Base-by-base conservation (phyloP, 2,797 vertebrate genomes). In the Poecilia wingei region DNA sequence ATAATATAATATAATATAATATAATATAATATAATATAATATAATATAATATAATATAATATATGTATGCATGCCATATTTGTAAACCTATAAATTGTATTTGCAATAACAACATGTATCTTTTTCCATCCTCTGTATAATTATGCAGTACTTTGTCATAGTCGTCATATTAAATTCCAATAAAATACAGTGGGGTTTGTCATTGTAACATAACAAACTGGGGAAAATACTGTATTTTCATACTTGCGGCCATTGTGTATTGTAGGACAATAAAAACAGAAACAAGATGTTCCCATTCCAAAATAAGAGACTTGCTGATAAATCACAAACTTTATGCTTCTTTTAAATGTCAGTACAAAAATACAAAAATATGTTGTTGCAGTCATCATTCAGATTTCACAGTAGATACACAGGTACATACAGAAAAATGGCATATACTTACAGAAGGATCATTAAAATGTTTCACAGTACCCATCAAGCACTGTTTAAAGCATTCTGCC, bases 361-460 rank as follows among this genome's bases (percentile, higher is more conserved):
- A 96, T 96, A 96, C 92, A 96, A 95, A 96, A 96, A 95, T 95
- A 96, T 90, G 89, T 91, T 84, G 91, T 92, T 92, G 91, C 89
- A 94, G 92, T 93, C 88, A 86, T 92, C 91, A 90, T 88, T 91
- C 70, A 91, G 84, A 91, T 90, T 94, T 95, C 93, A 96, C 96
- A 96, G 95, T 95, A 95, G 85, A 90, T 92, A 94, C 90, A 94
- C 84, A 90, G 82, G 85, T 89, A 86, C 82, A 82, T 90, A 89
- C 79, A 92, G 82, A 90, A 72, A 66, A 87, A 51, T 8, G 82
- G 81, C 55, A 77, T 88, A 66, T 94, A 95, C 95, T 92, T 95
- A 95, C 95, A 95, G 53, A 72, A 83, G 88, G 73, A 78, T 78
- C 36, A 78, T 84, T 83, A 71, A 85, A 84, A 86, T 83, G 66